These are phyloP conservation scores for Diabrotica undecimpunctata DNA, from an alignment of 1,140 invertebrate species.

Conservation along the genomic window DNA sequence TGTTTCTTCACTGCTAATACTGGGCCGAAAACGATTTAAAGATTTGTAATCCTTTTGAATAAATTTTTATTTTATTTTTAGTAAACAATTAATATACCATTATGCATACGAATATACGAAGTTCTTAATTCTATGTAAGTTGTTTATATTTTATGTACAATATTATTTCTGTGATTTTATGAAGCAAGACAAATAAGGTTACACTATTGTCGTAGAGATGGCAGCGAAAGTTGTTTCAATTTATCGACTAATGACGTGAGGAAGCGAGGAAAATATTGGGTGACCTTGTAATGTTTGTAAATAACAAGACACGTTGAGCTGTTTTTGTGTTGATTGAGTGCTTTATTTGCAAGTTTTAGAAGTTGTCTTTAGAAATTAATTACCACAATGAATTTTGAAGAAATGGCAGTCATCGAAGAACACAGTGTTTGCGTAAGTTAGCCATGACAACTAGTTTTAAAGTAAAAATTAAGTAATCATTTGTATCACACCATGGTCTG, in stretches of 20 bases:
- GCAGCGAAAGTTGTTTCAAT: background rate
- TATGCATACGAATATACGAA: no score
- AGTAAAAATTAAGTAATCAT: conserved; percentile 1
- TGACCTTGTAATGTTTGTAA: conserved; percentile 36
- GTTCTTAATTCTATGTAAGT: no score
- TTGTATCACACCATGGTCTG: background rate
- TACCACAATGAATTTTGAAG: conserved; percentile 42
- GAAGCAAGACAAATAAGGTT: background rate
- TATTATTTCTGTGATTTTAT: background rate
- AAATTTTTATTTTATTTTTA: no score
- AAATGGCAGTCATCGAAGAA: conserved; percentile 44
- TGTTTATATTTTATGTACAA: no score
- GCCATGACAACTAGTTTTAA: conserved; percentile 25
- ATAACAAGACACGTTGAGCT: conserved; percentile 32
- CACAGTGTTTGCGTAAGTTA: conserved; percentile 39
- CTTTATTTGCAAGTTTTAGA: conserved; percentile 13
- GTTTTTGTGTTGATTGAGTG: conserved; percentile 21
- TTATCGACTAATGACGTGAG: conserved; percentile 26
- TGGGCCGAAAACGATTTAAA: no score
- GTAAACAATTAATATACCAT: no score
- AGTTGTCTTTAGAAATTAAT: conserved; percentile 3
- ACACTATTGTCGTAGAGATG: background rate
- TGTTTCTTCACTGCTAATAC: no score
- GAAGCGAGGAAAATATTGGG: conserved; percentile 11
- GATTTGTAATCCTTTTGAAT: no score